Percentiles rank a stretch among this genome's conserved stretches.
Evolutionary conservation across 1,140 invertebrate genomes (phyloP).

Genomic region (Aleiodes sp.): DNA sequence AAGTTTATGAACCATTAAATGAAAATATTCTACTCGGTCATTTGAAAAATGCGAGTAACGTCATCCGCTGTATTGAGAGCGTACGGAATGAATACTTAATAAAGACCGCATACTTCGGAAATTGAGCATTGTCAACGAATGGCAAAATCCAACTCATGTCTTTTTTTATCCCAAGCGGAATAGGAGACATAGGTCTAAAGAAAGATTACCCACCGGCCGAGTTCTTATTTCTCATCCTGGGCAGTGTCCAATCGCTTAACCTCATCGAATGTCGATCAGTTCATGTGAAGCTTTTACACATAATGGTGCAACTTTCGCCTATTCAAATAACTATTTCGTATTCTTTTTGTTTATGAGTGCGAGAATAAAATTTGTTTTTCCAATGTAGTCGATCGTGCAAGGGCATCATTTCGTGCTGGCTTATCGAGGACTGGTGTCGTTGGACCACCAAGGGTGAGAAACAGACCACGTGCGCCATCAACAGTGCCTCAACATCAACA

Average conservation of each 20-base stretch:
- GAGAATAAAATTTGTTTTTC: constrained; percentile 50
- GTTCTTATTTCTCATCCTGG: background rate
- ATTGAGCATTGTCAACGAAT: background rate
- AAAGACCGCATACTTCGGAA: too few species aligned
- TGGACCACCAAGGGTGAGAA: constrained; percentile 56
- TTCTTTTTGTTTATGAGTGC: constrained; percentile 43
- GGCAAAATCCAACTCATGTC: background rate
- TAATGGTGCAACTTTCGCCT: too few species aligned
- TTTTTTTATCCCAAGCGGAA: constrained; percentile 7
- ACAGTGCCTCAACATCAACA: constrained; percentile 50
- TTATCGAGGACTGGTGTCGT: constrained; percentile 61
- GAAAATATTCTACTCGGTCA: too few species aligned
- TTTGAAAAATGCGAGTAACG: background rate
- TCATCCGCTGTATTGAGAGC: background rate
- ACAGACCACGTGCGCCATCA: constrained; percentile 53
- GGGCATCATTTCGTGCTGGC: constrained; percentile 72
- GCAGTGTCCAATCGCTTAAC: background rate
- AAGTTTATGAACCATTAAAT: too few species aligned
- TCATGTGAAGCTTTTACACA: too few species aligned
- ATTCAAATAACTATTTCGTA: too few species aligned
- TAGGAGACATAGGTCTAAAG: background rate
- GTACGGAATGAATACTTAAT: background rate
- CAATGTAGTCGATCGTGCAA: constrained; percentile 73
- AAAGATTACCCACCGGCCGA: background rate
- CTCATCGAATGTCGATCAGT: too few species aligned